phyloP scores from a whole-genome alignment of 2,888 invertebrate species.

The Orchesellides sinensis region DNA sequence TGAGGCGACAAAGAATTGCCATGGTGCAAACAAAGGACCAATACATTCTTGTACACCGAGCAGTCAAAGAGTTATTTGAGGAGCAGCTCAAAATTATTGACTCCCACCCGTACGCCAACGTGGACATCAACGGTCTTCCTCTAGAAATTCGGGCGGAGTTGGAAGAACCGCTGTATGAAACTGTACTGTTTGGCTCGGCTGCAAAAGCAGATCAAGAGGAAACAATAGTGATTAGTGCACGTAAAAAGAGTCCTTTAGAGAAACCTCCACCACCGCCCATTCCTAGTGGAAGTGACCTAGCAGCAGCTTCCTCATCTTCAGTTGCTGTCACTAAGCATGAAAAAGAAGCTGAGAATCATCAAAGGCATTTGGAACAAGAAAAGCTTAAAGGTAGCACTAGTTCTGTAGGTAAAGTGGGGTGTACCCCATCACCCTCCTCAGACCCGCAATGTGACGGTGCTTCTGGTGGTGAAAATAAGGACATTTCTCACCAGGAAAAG shows the following conservation, averaged over 20 bases:
- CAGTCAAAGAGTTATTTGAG: constrained; percentile 79
- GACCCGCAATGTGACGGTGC: constrained; percentile 25
- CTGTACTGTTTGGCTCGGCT: constrained; percentile 69
- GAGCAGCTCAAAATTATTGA: constrained; percentile 79
- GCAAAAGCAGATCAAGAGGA: neutral
- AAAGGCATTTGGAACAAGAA: constrained; percentile 50
- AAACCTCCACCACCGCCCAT: constrained; percentile 30
- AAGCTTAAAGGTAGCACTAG: constrained; percentile 19
- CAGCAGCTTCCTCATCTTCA: constrained; percentile 22
- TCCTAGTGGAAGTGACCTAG: neutral
- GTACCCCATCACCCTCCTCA: constrained; percentile 36
- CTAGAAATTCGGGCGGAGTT: constrained; percentile 73
- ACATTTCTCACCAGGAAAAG: too few relatives aligned
- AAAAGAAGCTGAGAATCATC: constrained; percentile 76
- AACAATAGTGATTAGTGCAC: neutral
- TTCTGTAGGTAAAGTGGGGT: constrained; percentile 13
- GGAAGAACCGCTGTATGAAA: constrained; percentile 76
- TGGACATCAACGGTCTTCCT: constrained; percentile 77
- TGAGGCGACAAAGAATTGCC: constrained; percentile 80
- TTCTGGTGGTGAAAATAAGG: constrained; percentile 1
- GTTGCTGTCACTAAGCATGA: constrained; percentile 74
- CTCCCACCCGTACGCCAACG: constrained; percentile 80
- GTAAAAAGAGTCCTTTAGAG: neutral
- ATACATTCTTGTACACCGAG: constrained; percentile 80
- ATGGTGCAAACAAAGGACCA: constrained; percentile 80